A percentile compares a stretch with the other conserved stretches of the same genome.
Conservation (phyloP, 2,888 invertebrate genomes). For the Meloe dianella region DNA sequence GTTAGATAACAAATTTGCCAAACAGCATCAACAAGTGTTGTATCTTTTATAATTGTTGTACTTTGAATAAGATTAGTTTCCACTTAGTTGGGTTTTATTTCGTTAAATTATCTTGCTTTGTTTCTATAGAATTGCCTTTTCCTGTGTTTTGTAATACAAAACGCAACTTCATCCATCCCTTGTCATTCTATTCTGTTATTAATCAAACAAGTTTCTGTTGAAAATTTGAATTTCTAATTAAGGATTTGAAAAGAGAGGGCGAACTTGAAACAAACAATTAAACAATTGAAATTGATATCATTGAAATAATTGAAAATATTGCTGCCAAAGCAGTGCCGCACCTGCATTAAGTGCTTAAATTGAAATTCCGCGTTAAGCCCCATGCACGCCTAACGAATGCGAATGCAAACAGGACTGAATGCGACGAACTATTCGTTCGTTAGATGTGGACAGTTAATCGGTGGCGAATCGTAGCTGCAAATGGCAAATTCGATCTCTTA, state of each 20-base stretch:
- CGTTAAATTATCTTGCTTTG: conserved; percentile 49
- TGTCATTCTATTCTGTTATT: conserved; percentile 9
- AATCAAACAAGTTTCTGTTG: conserved; percentile 8
- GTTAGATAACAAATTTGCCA: no score
- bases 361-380: no score
- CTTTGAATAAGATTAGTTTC: conserved; percentile 53
- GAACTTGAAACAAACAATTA: not conserved
- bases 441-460: no score
- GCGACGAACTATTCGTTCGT: no score
- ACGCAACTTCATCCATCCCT: conserved; percentile 9
- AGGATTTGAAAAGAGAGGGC: not conserved
- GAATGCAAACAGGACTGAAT: no score
- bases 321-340: not conserved
- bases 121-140: conserved; percentile 33
- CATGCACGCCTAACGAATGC: no score
- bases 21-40: conserved; percentile 47
- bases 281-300: conserved; percentile 4
- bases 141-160: conserved; percentile 19
- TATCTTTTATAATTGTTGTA: conserved; percentile 50
- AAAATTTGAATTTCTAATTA: conserved; percentile 12
- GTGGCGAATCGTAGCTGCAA: no score
- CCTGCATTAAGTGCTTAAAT: no score
- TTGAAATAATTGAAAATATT: not conserved
- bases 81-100: conserved; percentile 50
- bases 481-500: no score